These are phyloP conservation scores for Luscinia luscinia DNA, from an alignment of 2,797 vertebrate species.

Conservation along the genomic window DNA sequence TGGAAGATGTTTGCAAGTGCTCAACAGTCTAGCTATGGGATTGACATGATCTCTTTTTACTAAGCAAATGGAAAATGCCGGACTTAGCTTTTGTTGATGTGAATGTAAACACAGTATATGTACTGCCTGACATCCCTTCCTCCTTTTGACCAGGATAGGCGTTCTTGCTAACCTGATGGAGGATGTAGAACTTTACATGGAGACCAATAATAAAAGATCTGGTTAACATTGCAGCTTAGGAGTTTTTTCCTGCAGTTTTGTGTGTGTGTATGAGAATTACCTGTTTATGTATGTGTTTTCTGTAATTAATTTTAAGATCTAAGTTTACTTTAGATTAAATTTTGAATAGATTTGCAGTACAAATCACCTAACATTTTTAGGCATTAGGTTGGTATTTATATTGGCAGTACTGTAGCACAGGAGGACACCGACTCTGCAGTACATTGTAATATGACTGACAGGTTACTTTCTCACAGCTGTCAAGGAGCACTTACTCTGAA, in stretches of 20 bases:
- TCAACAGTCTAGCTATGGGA: neutral
- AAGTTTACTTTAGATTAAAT: neutral
- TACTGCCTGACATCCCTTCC: neutral
- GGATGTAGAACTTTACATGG: neutral
- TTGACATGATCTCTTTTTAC: neutral
- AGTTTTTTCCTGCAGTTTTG: fast-evolving
- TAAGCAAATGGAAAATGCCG: neutral
- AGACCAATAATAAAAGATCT: neutral
- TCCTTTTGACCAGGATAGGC: neutral
- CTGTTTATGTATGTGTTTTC: neutral
- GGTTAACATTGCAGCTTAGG: neutral
- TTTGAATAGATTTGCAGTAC: neutral
- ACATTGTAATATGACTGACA: neutral
- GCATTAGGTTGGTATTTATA: neutral
- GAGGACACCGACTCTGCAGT: neutral
- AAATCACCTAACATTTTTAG: neutral
- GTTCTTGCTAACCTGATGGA: neutral
- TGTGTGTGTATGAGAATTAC: neutral
- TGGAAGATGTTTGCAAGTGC: neutral
- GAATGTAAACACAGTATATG: neutral
- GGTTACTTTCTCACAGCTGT: neutral
- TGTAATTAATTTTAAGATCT: neutral
- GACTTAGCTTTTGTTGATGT: neutral
- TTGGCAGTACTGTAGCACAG: neutral
- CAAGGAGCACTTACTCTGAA: neutral